Evolutionary conservation across 35 echinoderm and acorn worm species (phyloP).

Genomic region (Ptychodera flava): DNA sequence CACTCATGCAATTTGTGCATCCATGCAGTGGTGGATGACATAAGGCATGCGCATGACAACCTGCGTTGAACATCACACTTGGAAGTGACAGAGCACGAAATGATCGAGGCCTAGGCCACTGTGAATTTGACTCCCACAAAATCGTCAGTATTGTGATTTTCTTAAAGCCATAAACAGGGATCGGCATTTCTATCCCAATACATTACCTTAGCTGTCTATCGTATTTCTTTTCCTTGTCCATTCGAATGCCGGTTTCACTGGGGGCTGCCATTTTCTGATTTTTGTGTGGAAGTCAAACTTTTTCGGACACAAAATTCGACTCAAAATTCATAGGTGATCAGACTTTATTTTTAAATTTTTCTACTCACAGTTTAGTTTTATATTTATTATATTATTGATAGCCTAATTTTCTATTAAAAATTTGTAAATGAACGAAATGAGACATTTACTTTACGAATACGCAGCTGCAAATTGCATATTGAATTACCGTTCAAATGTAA

Average conservation of each 20-base stretch:
- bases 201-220: slow-evolving; percentile 90
- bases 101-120: no score
- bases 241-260: slow-evolving; percentile 59
- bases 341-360: neutral
- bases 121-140: no score
- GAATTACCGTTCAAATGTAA: no score
- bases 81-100: no score
- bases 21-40: neutral
- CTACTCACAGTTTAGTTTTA: neutral
- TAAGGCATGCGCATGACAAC: no score
- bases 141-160: no score
- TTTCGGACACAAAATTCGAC: neutral
- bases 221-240: slow-evolving; percentile 98
- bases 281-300: neutral
- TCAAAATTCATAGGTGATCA: neutral
- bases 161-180: no score
- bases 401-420: neutral
- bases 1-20: no score
- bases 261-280: slow-evolving; percentile 80
- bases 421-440: neutral
- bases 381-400: neutral
- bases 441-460: slow-evolving; percentile 1
- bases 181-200: no score
- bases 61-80: no score
- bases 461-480: no score